phyloP scores from a whole-genome alignment of 2,113 vertebrate genomes.

The Sinocyclocheilus grahami region DNA sequence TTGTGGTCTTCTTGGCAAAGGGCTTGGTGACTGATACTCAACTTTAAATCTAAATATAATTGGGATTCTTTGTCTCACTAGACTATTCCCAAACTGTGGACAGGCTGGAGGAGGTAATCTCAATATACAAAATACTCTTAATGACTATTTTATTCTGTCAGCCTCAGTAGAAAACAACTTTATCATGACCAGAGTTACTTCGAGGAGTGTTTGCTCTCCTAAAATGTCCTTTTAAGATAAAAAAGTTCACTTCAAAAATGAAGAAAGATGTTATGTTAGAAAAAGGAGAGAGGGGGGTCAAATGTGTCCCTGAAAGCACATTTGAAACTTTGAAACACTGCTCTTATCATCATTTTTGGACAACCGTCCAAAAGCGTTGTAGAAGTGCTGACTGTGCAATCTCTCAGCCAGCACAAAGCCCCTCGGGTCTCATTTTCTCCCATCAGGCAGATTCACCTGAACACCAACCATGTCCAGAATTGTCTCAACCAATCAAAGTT shows the following conservation, averaged over 20 bases:
- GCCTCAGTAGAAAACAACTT: not conserved
- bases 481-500: constrained; percentile 3
- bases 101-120: not conserved
- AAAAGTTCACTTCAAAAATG: not conserved
- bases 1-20: constrained; percentile 49
- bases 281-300: not conserved
- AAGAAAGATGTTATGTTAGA: not conserved
- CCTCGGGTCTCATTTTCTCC: not conserved
- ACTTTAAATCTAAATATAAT: constrained; percentile 52
- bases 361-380: not conserved
- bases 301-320: not conserved
- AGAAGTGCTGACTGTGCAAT: not conserved
- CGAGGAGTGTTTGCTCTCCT: not conserved
- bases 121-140: not conserved
- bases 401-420: constrained; percentile 1
- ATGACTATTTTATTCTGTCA: not conserved
- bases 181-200: not conserved
- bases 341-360: not conserved
- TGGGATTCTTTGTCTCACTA: constrained; percentile 57
- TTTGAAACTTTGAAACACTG: constrained; percentile 16
- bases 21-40: constrained; percentile 52
- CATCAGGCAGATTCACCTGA: constrained; percentile 42
- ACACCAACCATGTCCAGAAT: constrained; percentile 36
- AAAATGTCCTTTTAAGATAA: not conserved
- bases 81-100: constrained; percentile 36